Conservation (phyloP, 2,113 vertebrate genomes). For the Oenanthe melanoleuca region DNA sequence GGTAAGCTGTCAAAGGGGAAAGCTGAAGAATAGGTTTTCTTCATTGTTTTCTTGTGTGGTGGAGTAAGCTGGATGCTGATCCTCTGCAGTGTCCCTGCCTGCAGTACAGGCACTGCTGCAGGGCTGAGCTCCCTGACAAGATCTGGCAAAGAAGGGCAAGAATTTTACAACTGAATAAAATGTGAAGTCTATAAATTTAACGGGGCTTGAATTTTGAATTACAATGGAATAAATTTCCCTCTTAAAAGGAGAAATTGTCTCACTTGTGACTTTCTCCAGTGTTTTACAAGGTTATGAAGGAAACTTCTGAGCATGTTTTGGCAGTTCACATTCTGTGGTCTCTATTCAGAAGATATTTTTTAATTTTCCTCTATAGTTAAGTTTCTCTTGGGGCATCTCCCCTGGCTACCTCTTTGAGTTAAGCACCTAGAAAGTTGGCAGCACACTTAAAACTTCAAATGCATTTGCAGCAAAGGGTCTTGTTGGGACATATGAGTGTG, state of each 20-base stretch:
- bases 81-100: neutral
- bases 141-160: neutral
- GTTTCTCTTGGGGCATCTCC: conserved; percentile 22
- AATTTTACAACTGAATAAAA: conserved; percentile 28
- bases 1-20: neutral
- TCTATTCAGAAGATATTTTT: conserved; percentile 5
- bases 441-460: conserved; percentile 7
- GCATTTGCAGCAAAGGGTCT: neutral
- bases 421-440: conserved; percentile 33
- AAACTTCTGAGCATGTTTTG: conserved; percentile 29
- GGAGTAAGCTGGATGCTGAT: neutral
- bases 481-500: neutral
- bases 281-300: conserved; percentile 44
- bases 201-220: conserved; percentile 19
- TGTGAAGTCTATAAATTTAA: conserved; percentile 28
- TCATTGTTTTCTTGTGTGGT: neutral
- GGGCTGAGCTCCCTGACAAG: neutral
- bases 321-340: neutral
- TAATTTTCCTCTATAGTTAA: conserved; percentile 4
- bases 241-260: conserved; percentile 17
- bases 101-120: fast-evolving
- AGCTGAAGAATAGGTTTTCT: neutral
- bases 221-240: conserved; percentile 33
- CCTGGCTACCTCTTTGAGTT: neutral
- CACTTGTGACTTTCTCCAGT: conserved; percentile 15